Percentiles rank a stretch among this genome's conserved stretches.
phyloP scores from a whole-genome alignment of 2,888 invertebrate species.

The Pandemis heparana region DNA sequence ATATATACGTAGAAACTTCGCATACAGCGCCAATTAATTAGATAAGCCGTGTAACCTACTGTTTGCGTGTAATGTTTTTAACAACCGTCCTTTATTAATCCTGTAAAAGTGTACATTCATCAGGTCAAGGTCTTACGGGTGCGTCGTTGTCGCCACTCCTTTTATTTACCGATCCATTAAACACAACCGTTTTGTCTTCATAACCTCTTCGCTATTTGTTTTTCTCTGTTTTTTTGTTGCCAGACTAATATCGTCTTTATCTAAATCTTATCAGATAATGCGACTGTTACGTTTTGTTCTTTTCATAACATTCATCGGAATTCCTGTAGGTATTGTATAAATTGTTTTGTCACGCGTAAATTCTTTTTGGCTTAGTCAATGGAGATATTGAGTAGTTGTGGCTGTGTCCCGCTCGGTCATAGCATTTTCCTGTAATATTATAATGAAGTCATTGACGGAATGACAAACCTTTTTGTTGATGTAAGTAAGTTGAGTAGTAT shows the following conservation, averaged over 20 bases:
- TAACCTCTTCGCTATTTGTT: conserved; percentile 37
- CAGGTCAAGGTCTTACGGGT: conserved; percentile 73
- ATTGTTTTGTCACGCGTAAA: conserved; percentile 41
- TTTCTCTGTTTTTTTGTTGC: conserved; percentile 8
- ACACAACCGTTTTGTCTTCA: conserved; percentile 60
- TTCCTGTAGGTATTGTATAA: conserved; percentile 26
- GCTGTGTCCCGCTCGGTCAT: neutral
- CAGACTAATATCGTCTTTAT: conserved; percentile 15
- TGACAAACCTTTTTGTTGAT: conserved; percentile 7
- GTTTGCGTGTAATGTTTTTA: conserved; percentile 38
- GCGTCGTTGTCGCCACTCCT: conserved; percentile 68
- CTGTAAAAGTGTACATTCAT: conserved; percentile 49
- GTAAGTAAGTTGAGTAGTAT: neutral
- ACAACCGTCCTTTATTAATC: conserved; percentile 50
- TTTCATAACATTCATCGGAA: neutral
- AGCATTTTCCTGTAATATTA: conserved; percentile 9
- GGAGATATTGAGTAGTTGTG: neutral
- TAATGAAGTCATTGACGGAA: conserved; percentile 17
- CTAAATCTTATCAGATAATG: conserved; percentile 20
- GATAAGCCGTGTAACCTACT: neutral
- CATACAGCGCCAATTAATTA: neutral
- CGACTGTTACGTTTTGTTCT: conserved; percentile 11
- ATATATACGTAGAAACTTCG: neutral
- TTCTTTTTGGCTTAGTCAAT: conserved; percentile 37
- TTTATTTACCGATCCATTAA: conserved; percentile 76